Evolutionary conservation across 2,113 vertebrate species (phyloP).

Genomic region (Sebastes fasciatus): DNA sequence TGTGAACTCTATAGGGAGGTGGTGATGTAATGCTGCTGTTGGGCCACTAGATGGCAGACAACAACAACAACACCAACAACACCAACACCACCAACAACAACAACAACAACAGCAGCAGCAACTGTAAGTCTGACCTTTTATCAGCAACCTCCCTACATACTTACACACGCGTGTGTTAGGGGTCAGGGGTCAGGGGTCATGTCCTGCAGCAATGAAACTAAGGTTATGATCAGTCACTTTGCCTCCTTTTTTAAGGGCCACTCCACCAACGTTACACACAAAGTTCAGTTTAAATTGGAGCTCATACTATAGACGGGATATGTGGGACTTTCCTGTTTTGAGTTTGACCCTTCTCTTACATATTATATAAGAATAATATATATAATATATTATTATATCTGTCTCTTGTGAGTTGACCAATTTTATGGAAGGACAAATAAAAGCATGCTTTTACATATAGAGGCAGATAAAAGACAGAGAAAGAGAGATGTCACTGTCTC

Average conservation of each 20-base stretch:
- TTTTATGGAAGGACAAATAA: neutral
- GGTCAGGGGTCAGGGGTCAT: too few species aligned
- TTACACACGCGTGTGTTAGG: slow-evolving; percentile 13
- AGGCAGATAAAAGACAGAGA: neutral
- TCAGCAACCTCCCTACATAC: slow-evolving; percentile 3
- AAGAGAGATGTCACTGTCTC: neutral
- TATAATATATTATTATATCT: neutral
- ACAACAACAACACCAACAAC: neutral
- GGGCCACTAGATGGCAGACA: slow-evolving; percentile 47
- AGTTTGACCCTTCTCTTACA: neutral
- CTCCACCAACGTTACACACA: neutral
- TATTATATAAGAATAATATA: too few species aligned
- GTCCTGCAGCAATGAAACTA: neutral
- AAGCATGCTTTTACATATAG: too few species aligned
- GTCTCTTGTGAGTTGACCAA: neutral
- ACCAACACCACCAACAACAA: neutral
- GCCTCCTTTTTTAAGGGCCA: neutral
- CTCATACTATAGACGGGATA: neutral
- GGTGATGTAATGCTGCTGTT: neutral
- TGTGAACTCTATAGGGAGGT: neutral
- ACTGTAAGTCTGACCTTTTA: too few species aligned
- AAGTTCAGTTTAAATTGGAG: neutral
- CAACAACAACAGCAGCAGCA: too few species aligned
- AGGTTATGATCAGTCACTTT: neutral
- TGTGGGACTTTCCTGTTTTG: neutral